Evolutionary conservation across 2,888 invertebrate species (phyloP), one percentile per base, ranked within the genome.

Genomic region (Amphipoea oculea): DNA sequence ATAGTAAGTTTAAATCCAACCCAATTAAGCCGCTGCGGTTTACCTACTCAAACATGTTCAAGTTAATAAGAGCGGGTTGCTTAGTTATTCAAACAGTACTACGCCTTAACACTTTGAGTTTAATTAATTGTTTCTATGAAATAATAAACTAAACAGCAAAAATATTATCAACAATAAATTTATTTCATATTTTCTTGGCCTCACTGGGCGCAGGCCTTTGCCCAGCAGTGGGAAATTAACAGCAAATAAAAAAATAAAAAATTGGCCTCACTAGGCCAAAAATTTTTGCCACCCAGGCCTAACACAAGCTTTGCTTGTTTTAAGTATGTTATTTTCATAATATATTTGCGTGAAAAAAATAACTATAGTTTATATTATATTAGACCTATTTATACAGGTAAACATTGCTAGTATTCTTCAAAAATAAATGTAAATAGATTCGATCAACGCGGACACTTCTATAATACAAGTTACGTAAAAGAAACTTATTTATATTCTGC

Each of bases 401-500:
- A 36, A 67, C 20, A 51, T 63, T 79, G 57, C 71, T 73, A 71
- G 71, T 72, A 68, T 48, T 14, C 20, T 67, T 23, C 14, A 12
- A 71, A 70, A 63, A 20, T 2, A 51, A 65, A 45, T 81, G 74
- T 81, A 79, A 71, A 85, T 79, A 85, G 1, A 71, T 60, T 57
- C 11, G 3, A 40, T 36, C 80, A 78, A 73, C 77, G 69, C 77
- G 66, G 75, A 80, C 73, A 77, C 76, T 48, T 29, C 76, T 45
- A 1, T 36, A 17, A 65, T 68, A 73, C 23, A 67, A 60, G 68
- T 71, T 79, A 78, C 77, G 40, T 86, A 82, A 76, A 79, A 76
- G 29, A 86, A 82, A 78, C 63, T 77, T 68, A 85, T 83, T 67
- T 88, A 86, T 88, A 88, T 82, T 83, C 77, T 70, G 86, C 88